Evolutionary conservation across 2,888 invertebrate genomes (phyloP), one percentile per base, ranked within the genome.

Genomic region (Melolontha melolontha): DNA sequence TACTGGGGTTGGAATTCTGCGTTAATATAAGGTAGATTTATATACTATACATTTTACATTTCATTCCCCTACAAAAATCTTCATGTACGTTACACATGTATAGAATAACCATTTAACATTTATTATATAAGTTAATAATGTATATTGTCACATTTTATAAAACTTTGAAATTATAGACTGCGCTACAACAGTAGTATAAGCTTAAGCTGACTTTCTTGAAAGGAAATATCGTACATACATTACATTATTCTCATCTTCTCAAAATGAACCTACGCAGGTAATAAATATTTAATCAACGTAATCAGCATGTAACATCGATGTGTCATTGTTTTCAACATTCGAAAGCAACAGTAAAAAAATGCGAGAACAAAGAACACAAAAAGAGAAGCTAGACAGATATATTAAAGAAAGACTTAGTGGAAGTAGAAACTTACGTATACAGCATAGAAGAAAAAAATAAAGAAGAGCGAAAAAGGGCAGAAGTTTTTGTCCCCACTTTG

Each of bases 211-310:
- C 11, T 39, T 17, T 12, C 4, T 14, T 41, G 12, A 34, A 34
- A 34, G 34, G 14, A 47, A 29, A 59, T 27, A 27, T 11, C 29
- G n/a, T 16, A 2, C 47, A 44, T 42, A 59, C 44, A 44, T 59
- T 59, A 29, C 16, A 29, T 8, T 7, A 17, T 42, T 57, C 27
- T 22, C 42, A 34, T 29, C 12, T 16, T 34, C 11, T 49, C 17
- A 8, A 49, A 1, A 49, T 10, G 14, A 34, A 42, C 14, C 41
- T 27, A 39, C 54, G 44, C 47, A 62, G 47, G 47, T 62, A 62
- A 62, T 62, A 62, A 62, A 62, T 62, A 62, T 62, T 47, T 47
- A 47, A 47, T 62, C 59, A 47, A 47, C 14, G 10, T 62, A 62
- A 62, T 62, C 59, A 34, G 59, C 47, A 34, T 14, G 16, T 47